Conservation (phyloP, 2,888 invertebrate genomes). For the Campoplex capitator region DNA sequence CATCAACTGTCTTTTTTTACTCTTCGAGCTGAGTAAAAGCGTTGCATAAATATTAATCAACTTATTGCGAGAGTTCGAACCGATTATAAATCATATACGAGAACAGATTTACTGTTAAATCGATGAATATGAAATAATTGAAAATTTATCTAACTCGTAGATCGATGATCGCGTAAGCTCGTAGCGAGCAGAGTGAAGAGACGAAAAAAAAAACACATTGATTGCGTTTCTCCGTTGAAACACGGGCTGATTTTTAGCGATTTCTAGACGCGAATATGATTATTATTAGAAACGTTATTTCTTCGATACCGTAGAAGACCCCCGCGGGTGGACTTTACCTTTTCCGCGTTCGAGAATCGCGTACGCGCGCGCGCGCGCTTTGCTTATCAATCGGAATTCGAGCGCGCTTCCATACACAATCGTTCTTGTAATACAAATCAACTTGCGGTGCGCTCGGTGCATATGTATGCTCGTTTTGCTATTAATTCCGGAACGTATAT, state of each 20-base stretch:
- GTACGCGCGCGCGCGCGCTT: constrained; percentile 78
- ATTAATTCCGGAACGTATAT: constrained; percentile 58
- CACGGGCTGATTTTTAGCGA: constrained; percentile 1
- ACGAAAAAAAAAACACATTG: background rate
- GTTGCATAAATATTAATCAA: constrained; percentile 51
- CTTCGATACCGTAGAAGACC: background rate
- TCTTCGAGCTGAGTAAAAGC: constrained; percentile 4
- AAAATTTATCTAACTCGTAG: constrained; percentile 53
- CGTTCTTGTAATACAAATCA: constrained; percentile 77
- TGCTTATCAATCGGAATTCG: constrained; percentile 81
- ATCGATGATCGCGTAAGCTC: constrained; percentile 19
- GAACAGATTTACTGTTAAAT: constrained; percentile 43
- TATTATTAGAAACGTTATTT: constrained; percentile 21
- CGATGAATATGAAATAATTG: constrained; percentile 47
- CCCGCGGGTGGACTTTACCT: constrained; percentile 69
- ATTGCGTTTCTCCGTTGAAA: background rate
- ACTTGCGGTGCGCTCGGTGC: constrained; percentile 53
- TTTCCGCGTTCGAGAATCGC: constrained; percentile 76
- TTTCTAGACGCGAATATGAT: background rate
- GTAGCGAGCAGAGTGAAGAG: background rate
- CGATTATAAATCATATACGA: constrained; percentile 23
- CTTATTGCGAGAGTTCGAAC: constrained; percentile 9
- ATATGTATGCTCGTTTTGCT: constrained; percentile 43
- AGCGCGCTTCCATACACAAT: constrained; percentile 74
- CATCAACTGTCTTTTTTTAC: constrained; percentile 1